Evolutionary conservation across 2,888 invertebrate species (phyloP).

Genomic region (Tenodera sinensis): DNA sequence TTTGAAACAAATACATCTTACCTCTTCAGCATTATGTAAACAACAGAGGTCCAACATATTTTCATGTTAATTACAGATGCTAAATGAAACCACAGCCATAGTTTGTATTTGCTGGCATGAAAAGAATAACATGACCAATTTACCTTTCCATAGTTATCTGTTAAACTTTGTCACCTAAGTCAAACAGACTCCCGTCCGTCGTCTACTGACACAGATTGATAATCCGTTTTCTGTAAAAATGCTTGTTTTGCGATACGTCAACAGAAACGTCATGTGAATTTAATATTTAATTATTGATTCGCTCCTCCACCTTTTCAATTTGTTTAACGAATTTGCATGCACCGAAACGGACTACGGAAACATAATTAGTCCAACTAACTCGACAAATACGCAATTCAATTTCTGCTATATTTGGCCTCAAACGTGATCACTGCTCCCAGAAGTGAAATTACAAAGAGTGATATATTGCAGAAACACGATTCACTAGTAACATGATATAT

Average conservation of each 20-base stretch:
- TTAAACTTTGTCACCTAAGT: background rate
- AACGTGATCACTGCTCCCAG: background rate
- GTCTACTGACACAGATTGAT: background rate
- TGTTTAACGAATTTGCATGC: background rate
- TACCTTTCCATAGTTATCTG: too few species aligned
- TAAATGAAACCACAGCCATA: too few species aligned
- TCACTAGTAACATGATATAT: background rate
- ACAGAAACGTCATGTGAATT: background rate
- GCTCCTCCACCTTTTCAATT: background rate
- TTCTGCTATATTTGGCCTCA: background rate
- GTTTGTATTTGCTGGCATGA: too few species aligned
- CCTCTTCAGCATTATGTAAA: too few species aligned
- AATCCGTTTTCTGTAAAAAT: background rate
- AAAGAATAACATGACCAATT: too few species aligned
- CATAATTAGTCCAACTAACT: background rate
- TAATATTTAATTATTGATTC: background rate
- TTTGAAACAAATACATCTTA: too few species aligned
- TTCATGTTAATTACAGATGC: too few species aligned
- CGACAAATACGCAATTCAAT: background rate
- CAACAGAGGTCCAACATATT: too few species aligned
- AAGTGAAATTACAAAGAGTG: background rate
- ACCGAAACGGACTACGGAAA: background rate
- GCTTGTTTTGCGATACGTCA: background rate
- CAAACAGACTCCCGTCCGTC: background rate
- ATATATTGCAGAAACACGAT: background rate